These are phyloP conservation scores for Coenonympha arcania DNA, from an alignment of 2,888 invertebrate species.

Conservation along the genomic window DNA sequence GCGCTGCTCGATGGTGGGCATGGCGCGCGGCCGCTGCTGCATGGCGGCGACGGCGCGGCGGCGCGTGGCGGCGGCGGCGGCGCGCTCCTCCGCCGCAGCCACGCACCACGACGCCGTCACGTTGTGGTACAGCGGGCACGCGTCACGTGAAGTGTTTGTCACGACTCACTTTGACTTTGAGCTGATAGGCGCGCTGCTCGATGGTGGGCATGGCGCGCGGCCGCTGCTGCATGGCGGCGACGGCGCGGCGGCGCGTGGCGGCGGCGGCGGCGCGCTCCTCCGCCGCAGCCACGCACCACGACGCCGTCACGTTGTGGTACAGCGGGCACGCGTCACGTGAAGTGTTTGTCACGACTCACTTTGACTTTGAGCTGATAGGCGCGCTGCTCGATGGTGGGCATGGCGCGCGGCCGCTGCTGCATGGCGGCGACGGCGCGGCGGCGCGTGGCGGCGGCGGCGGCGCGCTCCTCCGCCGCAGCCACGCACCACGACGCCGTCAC, in stretches of 20 bases:
- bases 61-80: constrained; percentile 75
- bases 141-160: too few species aligned
- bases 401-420: constrained; percentile 52
- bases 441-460: constrained; percentile 75
- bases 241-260: constrained; percentile 70
- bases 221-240: constrained; percentile 46
- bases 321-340: constrained; percentile 92
- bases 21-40: constrained; percentile 52
- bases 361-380: constrained; percentile 66
- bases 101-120: constrained; percentile 75
- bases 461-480: constrained; percentile 76
- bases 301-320: constrained; percentile 78
- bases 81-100: constrained; percentile 76
- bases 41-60: constrained; percentile 60
- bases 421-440: constrained; percentile 60
- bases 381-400: constrained; percentile 78
- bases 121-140: constrained; percentile 91
- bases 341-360: too few species aligned
- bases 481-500: constrained; percentile 75
- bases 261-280: constrained; percentile 78
- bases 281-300: constrained; percentile 77
- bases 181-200: constrained; percentile 78
- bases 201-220: constrained; percentile 68
- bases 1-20: constrained; percentile 78
- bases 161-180: constrained; percentile 44